Evolutionary conservation across 2,797 vertebrate species (phyloP), one percentile per base, ranked within the genome.

Genomic region (Moxostoma hubbsi): DNA sequence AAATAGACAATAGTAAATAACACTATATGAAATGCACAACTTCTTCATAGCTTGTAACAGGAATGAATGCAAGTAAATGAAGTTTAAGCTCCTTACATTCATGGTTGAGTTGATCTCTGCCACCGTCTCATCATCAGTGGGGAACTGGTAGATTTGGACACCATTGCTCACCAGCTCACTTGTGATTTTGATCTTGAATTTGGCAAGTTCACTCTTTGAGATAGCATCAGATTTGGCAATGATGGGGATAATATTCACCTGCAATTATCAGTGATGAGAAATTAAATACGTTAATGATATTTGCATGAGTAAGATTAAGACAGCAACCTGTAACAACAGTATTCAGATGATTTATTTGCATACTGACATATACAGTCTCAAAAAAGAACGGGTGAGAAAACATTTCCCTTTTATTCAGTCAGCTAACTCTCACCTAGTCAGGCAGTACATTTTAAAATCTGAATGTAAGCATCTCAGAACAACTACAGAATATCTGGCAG

Each of bases 181-280:
- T 82, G 96, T 98, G 90, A 99, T 99, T 92, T 99, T 99, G 80
- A 99, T 97, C 92, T 99, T 99, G 90, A 99, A 99, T 90, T 98
- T 99, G 15, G 97, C 95, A 87, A 99, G 93, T 85, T 99, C 98
- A 9, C 95, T 99, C 92, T 99, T 99, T 84, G 97, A 98, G 89
- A 99, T 95, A 84, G 97, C 96, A 77, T 99, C 98, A 2, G 98
- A 97, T 88, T 99, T 99, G 86, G 98, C 98, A 84, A 99, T 95
- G 81, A 99, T 96, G 65, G 98, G 98, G 83, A 99, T 97, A 82
- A 99, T 98, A 87, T 99, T 99, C 83, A 99, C 98, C 98, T 99
- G 68, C 57, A 59, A 53, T 53, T 11, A 3, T 53, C 10, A 53
- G 13, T 53, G 49, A 51, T 51, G 11, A 53, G 12, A 36, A 72